Evolutionary conservation across 2,113 vertebrate species (phyloP), one percentile per base, ranked within the genome.

Genomic region (Megaleporinus macrocephalus): DNA sequence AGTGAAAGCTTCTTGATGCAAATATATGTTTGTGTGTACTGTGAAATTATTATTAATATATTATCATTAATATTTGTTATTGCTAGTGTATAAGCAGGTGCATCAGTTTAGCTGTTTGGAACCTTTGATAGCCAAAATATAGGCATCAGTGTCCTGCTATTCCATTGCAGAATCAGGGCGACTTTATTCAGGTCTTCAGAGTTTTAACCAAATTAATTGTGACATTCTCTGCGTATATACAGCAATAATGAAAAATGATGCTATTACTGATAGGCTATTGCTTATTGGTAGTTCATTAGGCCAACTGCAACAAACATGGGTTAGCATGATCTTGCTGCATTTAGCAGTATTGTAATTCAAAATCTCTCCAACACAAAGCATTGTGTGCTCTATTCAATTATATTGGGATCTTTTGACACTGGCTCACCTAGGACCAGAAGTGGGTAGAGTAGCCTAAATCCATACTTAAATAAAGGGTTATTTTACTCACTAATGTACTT

Each of bases 171-270:
- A 36, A 11, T 36, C 33, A 36, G 65, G 30, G 27, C 15, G 1
- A 22, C 11, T 36, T 69, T 69, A n/a, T 69, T 70, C 66, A 70
- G 33, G 66, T 44, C 11, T 70, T 70, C 9, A 44, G 29, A 68
- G 18, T 68, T 68, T 68, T 20, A 68, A 68, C 16, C 65, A 33
- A 68, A 68, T 3, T 55, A 9, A 51, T 30, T 74, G 20, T 24
- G 30, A 41, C 5, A 1, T 62, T 44, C 20, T 59, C 55, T 76
- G 13, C 36, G 57, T 69, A 51, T 22, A 61, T 24, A 63, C 10
- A 76, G 33, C 36, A 47, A 20, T 76, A 76, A 33, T 7, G 27
- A 66, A 33, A 66, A 29, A 2, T 26, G 26, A 68, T 22, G 16
- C 29, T 33, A 29, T 66, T 18, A 15, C 63, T 33, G 15, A 22